phyloP scores from a whole-genome alignment of 2,888 invertebrate genomes.

The Eupelmus urozonus region DNA sequence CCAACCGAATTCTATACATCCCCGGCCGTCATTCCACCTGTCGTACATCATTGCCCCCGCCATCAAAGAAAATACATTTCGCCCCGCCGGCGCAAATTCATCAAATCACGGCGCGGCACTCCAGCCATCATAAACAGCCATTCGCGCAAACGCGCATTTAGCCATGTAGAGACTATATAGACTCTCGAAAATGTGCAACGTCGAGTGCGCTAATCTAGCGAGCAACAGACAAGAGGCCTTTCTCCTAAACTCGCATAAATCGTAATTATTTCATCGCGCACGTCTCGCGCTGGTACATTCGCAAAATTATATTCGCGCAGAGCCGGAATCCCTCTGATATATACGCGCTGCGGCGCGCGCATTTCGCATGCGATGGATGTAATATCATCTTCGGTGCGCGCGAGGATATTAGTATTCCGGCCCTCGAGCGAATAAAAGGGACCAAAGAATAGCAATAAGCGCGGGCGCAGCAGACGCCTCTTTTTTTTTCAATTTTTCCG shows the following conservation, averaged over 20 bases:
- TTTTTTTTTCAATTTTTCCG: not conserved
- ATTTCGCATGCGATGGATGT: constrained; percentile 25
- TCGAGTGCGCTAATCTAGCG: too few relatives aligned
- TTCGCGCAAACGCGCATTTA: not conserved
- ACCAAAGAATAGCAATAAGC: constrained; percentile 29
- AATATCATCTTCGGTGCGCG: constrained; percentile 23
- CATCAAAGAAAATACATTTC: too few relatives aligned
- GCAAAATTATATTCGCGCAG: constrained; percentile 36
- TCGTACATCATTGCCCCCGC: too few relatives aligned
- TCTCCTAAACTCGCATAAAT: constrained; percentile 1
- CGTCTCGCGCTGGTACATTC: too few relatives aligned
- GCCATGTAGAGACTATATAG: too few relatives aligned
- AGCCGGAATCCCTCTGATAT: constrained; percentile 1
- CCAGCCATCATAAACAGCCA: not conserved
- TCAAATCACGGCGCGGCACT: not conserved
- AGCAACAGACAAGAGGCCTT: not conserved
- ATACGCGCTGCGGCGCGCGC: not conserved
- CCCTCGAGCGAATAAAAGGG: constrained; percentile 1
- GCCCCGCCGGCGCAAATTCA: too few relatives aligned
- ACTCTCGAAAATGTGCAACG: too few relatives aligned
- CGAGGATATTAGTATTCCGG: constrained; percentile 22
- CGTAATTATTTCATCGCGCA: not conserved
- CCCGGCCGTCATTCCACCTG: too few relatives aligned
- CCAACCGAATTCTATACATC: too few relatives aligned
- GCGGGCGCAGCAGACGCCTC: not conserved